Evolutionary conservation across 2,113 vertebrate genomes (phyloP), one percentile per base, ranked within the genome.

Genomic region (Catharus fuscescens): DNA sequence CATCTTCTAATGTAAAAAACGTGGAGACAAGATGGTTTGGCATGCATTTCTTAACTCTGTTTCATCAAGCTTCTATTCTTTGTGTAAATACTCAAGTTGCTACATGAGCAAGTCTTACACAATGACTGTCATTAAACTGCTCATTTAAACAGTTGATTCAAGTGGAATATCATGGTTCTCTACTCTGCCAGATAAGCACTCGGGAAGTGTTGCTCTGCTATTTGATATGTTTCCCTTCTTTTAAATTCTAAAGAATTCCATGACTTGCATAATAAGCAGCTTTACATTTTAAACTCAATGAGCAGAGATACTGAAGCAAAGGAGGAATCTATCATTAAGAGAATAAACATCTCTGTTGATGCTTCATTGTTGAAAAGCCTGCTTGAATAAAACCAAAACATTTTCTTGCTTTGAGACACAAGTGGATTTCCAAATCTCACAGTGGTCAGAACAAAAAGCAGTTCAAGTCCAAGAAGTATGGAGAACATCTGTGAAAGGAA

Each of bases 41-140:
- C 24, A 71, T 74, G 80, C 82, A 90, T 92, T 96, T 96, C 92
- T 96, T 88, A 93, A 95, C 56, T 92, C 47, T 71, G 19, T 90
- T 95, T 96, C 94, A 97, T 96, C 94, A 97, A 90, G 92, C 90
- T 86, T 73, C 90, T 95, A 96, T 96, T 97, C 86, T 94, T 94
- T 84, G 69, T 74, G 65, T 64, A 95, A 96, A 76, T 80, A 90
- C 60, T 88, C 92, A 64, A 95, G 88, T 77, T 94, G 95, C 91
- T 91, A 82, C 71, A 94, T 73, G 88, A 97, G 91, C 94, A 95
- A 88, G 93, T 91, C 87, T 86, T 82, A 56, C 66, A 88, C 88
- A 92, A 93, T 93, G 79, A 73, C 85, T 95, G 59, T 93, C 90
- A 93, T 96, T 96, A 95, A 94, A 94, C 65, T 86, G 64, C 65